Evolutionary conservation across 2,113 vertebrate species (phyloP), one percentile per base, ranked within the genome.

Genomic region (Gymnorhina tibicen): DNA sequence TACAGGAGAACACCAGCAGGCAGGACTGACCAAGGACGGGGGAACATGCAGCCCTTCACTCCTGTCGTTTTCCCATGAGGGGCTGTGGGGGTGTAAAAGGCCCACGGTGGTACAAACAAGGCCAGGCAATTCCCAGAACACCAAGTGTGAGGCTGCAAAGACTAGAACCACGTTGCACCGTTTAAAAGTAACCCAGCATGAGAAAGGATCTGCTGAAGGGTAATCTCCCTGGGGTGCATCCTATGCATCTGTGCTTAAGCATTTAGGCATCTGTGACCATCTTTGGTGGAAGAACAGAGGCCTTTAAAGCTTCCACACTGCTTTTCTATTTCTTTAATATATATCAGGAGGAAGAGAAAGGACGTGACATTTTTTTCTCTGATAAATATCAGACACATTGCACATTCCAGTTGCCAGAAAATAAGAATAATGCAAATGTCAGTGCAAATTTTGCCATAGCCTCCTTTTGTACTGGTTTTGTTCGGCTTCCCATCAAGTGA

Each of bases 61-160:
- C 49, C 37, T 55, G 32, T 6, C 0, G 0, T 50, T 49, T 76
- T 83, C 30, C 24, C 1, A 1, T 6, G 8, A 32, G 41, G 8
- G 17, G 24, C 35, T 16, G 9, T 30, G 37, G 32, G 30, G 30
- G 5, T 44, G 11, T 32, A 20, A 39, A 68, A 83, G 30, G 85
- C 16, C 59, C 33, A 22, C 1, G 1, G 67, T 22, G 16, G 11
- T 44, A 24, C 19, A 41, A 58, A 85, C 6, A 4, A 1, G 3
- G 42, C 10, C 70, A 70, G 67, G 24, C 37, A 73, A 42, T 42
- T 85, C 21, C 33, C 70, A 69, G 52, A 53, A 83, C 33, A 39
- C 33, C 37, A 56, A 23, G 26, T 27, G 49, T 72, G 58, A 73
- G 41, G n/a, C 33, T 79, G 66, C 30, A 64, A 90, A 78, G 44